A percentile compares a stretch with the other conserved stretches of the same genome.
phyloP scores from a whole-genome alignment of 92 coral and sea anemone genomes.

The Porites lobata region DNA sequence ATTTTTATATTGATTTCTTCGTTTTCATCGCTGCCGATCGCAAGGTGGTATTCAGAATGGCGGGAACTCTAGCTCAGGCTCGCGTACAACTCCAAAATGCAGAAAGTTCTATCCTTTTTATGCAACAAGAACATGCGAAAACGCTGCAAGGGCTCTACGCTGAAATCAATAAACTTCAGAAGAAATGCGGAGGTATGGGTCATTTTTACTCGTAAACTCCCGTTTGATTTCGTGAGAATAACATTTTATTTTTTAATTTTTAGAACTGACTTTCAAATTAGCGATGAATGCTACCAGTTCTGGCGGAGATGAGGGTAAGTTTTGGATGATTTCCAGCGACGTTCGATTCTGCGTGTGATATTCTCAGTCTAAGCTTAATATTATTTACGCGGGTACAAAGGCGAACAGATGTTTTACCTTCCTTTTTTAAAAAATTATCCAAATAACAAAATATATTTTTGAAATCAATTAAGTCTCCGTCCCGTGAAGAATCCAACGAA shows the following conservation, averaged over 20 bases:
- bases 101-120: slow-evolving; percentile 94
- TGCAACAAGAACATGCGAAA: slow-evolving; percentile 99
- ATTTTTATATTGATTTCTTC: slow-evolving; percentile 33
- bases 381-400: slow-evolving; percentile 8
- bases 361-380: too few relatives aligned
- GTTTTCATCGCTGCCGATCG: slow-evolving; percentile 5
- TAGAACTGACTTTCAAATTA: slow-evolving; percentile 93
- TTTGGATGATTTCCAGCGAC: slow-evolving; percentile 16
- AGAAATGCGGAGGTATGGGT: slow-evolving; percentile 96
- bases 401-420: slow-evolving; percentile 47
- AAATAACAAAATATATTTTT: background rate
- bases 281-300: slow-evolving; percentile 95
- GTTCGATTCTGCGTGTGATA: slow-evolving; percentile 3
- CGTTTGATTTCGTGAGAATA: background rate
- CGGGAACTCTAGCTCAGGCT: slow-evolving; percentile 83
- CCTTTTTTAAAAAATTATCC: slow-evolving; percentile 28
- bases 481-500: too few relatives aligned
- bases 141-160: slow-evolving; percentile 95
- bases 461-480: background rate
- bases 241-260: slow-evolving; percentile 5
- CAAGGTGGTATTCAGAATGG: slow-evolving; percentile 54
- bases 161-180: slow-evolving; percentile 97
- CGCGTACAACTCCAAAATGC: slow-evolving; percentile 96
- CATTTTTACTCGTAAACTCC: background rate
- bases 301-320: slow-evolving; percentile 81